Evolutionary conservation across 2,797 vertebrate genomes (phyloP).

Genomic region (Falco novaeseelandiae): DNA sequence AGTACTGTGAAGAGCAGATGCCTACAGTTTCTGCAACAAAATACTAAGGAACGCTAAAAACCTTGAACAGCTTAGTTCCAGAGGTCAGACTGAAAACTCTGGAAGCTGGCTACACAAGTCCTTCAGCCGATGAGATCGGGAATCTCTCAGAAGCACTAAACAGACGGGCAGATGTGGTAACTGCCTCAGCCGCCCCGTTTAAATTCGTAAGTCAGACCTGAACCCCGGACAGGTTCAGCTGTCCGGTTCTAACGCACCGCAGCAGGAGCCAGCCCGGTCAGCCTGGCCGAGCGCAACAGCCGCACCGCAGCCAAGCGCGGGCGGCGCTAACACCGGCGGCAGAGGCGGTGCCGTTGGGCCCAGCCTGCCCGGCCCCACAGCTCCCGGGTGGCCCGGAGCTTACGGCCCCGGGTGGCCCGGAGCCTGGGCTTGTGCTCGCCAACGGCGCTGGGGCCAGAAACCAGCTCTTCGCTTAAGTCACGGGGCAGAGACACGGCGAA

Average conservation of each 20-base stretch:
- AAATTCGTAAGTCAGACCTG: neutral
- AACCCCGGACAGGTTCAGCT: neutral
- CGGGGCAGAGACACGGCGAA: neutral
- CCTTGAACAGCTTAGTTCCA: neutral
- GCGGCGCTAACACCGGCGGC: neutral
- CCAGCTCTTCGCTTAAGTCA: no score
- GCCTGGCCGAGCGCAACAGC: accelerated
- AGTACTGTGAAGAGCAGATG: neutral
- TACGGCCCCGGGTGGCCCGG: accelerated
- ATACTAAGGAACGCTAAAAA: neutral
- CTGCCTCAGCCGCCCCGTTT: neutral
- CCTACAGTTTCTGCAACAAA: neutral
- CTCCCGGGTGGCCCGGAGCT: neutral
- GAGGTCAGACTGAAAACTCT: neutral
- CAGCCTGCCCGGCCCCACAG: neutral
- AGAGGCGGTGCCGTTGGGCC: neutral
- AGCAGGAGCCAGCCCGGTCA: accelerated
- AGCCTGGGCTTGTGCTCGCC: accelerated
- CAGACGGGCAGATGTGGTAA: accelerated
- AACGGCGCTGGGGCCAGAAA: neutral
- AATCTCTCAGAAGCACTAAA: accelerated
- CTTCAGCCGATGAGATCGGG: accelerated
- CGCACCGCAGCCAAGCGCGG: neutral
- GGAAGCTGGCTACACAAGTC: neutral
- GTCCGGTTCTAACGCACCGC: accelerated